Percentiles rank a stretch among this genome's conserved stretches.
Conservation (phyloP, 1,140 invertebrate genomes). For the Caenorhabditis tropicalis region DNA sequence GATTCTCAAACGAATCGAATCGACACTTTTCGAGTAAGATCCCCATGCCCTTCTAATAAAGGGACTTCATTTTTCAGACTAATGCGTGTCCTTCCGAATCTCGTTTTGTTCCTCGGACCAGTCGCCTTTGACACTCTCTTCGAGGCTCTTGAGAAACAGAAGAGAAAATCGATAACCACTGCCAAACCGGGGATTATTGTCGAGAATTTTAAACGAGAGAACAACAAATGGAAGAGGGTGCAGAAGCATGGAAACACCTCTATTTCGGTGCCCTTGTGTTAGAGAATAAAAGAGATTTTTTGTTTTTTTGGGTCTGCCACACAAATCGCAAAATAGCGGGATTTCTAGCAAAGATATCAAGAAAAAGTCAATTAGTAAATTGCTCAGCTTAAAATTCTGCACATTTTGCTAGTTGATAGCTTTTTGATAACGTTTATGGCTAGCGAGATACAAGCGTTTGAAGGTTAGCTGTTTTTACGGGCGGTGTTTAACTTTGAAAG, state of each 20-base stretch:
- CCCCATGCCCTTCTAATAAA: background rate
- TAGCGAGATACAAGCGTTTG: too few relatives aligned
- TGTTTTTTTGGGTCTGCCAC: too few relatives aligned
- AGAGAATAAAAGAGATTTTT: too few relatives aligned
- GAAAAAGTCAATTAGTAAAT: too few relatives aligned
- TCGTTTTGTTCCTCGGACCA: background rate
- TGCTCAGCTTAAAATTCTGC: too few relatives aligned
- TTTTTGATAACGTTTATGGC: too few relatives aligned
- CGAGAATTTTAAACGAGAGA: conserved; percentile 9
- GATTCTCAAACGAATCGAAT: background rate
- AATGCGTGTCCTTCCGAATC: background rate
- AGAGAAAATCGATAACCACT: background rate
- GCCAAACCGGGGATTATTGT: background rate
- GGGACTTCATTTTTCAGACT: background rate
- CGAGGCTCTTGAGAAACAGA: background rate
- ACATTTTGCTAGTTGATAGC: too few relatives aligned
- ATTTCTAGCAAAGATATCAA: too few relatives aligned
- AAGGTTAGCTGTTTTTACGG: too few relatives aligned
- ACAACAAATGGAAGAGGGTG: background rate
- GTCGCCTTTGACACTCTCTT: background rate
- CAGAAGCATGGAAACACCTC: conserved; percentile 17
- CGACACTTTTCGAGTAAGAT: background rate
- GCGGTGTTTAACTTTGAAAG: too few relatives aligned
- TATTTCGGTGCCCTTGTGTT: conserved; percentile 11
- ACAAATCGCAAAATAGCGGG: too few relatives aligned